A percentile compares a stretch with the other conserved stretches of the same genome.
Conservation (phyloP, 2,888 invertebrate genomes). For the Eremobia ochroleuca region DNA sequence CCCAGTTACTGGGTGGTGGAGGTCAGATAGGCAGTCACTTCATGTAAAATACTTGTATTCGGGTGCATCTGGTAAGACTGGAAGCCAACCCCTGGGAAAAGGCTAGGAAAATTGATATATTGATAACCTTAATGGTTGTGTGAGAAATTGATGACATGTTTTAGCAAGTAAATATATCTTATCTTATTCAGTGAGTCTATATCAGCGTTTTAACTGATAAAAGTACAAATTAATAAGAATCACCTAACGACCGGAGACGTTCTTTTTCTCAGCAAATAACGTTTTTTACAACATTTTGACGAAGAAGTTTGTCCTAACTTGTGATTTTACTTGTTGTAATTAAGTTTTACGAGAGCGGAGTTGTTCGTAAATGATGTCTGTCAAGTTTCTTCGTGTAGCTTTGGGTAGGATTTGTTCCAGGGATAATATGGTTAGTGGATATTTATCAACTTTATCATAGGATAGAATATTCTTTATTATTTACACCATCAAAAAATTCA, state of each 20-base stretch:
- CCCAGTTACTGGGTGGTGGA: too few species aligned
- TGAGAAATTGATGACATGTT: too few species aligned
- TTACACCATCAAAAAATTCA: too few species aligned
- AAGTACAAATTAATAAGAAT: constrained; percentile 86
- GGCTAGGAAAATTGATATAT: too few species aligned
- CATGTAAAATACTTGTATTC: too few species aligned
- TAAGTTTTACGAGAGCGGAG: constrained; percentile 48
- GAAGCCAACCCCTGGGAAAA: too few species aligned
- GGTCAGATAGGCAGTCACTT: too few species aligned
- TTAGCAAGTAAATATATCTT: too few species aligned
- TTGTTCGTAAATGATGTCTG: constrained; percentile 43
- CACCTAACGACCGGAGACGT: constrained; percentile 72
- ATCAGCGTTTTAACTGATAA: constrained; percentile 68
- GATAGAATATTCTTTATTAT: too few species aligned
- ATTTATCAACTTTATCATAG: background rate
- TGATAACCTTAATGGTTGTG: too few species aligned
- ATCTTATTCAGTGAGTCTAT: constrained; percentile 17
- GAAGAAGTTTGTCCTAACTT: constrained; percentile 56
- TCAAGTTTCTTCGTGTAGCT: constrained; percentile 19
- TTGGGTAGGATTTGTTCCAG: constrained; percentile 9
- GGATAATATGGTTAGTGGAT: constrained; percentile 8
- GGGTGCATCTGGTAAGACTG: too few species aligned
- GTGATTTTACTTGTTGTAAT: constrained; percentile 66
- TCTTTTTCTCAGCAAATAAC: constrained; percentile 63
- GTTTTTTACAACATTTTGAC: constrained; percentile 60